Conservation (phyloP, 2,888 invertebrate genomes). For the Acleris cristana region DNA sequence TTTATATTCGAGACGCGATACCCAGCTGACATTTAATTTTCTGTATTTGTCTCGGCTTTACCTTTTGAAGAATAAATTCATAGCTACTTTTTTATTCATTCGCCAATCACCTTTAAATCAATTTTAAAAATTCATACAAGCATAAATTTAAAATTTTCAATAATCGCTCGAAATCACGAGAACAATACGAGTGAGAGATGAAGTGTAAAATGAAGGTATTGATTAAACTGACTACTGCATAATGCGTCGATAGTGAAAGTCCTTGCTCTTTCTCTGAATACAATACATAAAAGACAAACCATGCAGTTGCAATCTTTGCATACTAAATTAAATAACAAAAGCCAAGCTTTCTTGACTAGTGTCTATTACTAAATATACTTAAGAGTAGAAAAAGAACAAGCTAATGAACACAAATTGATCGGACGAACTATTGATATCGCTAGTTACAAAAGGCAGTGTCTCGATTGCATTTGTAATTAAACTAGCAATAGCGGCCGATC, state of each 20-base stretch:
- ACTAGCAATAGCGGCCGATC: slow-evolving; percentile 17
- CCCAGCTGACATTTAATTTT: slow-evolving; percentile 43
- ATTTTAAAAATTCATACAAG: too few relatives aligned
- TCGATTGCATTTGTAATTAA: slow-evolving; percentile 31
- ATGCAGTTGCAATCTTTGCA: too few relatives aligned
- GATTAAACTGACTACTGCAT: neutral
- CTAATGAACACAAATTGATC: slow-evolving; percentile 19
- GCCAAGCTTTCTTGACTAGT: too few relatives aligned
- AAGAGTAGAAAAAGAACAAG: too few relatives aligned
- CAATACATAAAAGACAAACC: neutral
- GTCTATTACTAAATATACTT: too few relatives aligned
- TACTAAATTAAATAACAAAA: too few relatives aligned
- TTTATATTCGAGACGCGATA: slow-evolving; percentile 38
- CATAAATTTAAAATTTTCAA: too few relatives aligned
- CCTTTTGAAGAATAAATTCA: neutral
- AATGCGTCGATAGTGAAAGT: slow-evolving; percentile 61
- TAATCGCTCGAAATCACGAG: too few relatives aligned
- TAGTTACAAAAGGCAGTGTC: slow-evolving; percentile 18
- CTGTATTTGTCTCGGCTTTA: slow-evolving; percentile 25
- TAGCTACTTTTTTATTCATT: too few relatives aligned
- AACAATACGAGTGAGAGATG: too few relatives aligned
- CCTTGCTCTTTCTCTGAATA: slow-evolving; percentile 43
- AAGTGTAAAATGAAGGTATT: too few relatives aligned
- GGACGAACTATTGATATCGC: slow-evolving; percentile 25
- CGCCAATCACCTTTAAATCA: too few relatives aligned